Conservation (phyloP, 2,113 vertebrate genomes). For the Siniperca knerii region DNA sequence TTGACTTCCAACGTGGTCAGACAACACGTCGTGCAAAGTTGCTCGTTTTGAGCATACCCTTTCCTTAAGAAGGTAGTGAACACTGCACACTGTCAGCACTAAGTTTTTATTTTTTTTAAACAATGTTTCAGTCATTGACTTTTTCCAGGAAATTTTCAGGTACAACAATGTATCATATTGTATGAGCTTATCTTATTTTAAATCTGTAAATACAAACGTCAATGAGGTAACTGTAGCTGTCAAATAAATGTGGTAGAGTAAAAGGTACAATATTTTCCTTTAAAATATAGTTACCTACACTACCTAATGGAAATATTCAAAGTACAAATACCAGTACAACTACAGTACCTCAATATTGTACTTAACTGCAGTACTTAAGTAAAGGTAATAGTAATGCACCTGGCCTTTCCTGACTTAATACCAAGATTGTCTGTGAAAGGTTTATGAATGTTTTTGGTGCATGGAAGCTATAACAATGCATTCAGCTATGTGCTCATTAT, state of each 20-base stretch:
- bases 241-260: background rate
- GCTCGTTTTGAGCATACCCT: too few relatives aligned
- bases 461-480: background rate
- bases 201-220: background rate
- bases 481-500: conserved; percentile 16
- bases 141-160: background rate
- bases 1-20: background rate
- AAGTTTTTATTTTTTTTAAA: background rate
- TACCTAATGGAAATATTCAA: background rate
- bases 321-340: background rate
- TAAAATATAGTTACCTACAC: background rate
- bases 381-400: background rate
- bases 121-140: background rate
- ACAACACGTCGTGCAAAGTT: background rate
- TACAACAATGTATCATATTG: background rate
- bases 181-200: background rate
- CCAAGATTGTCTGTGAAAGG: background rate
- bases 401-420: background rate
- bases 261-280: background rate
- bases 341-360: background rate
- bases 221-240: background rate
- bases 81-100: too few relatives aligned
- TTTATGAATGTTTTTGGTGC: background rate
- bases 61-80: too few relatives aligned
- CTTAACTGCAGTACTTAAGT: background rate